A percentile compares a stretch with the other conserved stretches of the same genome.
phyloP scores from a whole-genome alignment of 2,888 invertebrate species.

The Cephus rjabovi region DNA sequence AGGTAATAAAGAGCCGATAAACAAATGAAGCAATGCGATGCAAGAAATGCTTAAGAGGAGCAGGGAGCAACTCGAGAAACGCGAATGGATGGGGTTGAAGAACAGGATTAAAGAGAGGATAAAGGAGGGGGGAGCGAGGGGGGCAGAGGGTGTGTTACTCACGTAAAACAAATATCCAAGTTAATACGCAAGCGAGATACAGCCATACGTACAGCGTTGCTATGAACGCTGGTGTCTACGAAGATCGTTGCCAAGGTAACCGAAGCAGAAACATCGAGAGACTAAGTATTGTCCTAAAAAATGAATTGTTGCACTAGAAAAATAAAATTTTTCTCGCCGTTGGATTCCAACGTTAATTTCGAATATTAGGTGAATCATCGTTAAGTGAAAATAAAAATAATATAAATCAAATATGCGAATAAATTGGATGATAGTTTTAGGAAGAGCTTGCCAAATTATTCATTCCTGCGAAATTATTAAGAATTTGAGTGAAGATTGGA shows the following conservation, averaged over 20 bases:
- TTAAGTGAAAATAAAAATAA: neutral
- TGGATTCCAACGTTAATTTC: neutral
- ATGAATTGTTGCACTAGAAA: neutral
- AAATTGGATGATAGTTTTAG: neutral
- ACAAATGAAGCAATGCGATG: slow-evolving; percentile 60
- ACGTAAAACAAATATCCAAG: slow-evolving; percentile 22
- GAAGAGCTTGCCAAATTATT: neutral
- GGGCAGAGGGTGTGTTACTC: neutral
- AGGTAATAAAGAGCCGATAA: slow-evolving; percentile 63
- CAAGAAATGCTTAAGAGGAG: slow-evolving; percentile 28
- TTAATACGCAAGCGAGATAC: slow-evolving; percentile 11
- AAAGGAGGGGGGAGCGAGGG: neutral
- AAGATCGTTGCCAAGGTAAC: neutral
- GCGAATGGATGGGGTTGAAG: slow-evolving; percentile 20
- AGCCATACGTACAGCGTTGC: neutral
- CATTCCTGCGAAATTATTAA: neutral
- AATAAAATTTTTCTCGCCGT: neutral
- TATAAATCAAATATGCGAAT: neutral
- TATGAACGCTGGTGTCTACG: neutral
- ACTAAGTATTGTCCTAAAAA: neutral
- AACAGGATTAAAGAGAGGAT: slow-evolving; percentile 5
- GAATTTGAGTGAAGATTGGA: neutral
- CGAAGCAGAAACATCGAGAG: neutral
- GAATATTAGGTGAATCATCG: neutral
- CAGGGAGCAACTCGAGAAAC: slow-evolving; percentile 18